These are phyloP conservation scores for Cynoglossus semilaevis DNA, from an alignment of 2,113 vertebrate genomes.

Conservation along the genomic window DNA sequence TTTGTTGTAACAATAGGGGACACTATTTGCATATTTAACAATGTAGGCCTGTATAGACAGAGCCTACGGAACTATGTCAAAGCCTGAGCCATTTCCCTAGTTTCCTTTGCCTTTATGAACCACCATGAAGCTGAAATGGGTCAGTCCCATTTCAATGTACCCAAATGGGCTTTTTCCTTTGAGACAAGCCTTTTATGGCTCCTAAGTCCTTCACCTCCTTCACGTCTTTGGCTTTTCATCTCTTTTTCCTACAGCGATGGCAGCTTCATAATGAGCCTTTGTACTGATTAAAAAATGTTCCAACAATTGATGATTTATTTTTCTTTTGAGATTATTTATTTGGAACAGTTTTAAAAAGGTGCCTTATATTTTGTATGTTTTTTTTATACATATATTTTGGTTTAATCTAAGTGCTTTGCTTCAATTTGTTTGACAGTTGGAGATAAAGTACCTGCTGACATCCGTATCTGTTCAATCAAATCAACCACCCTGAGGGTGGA, in stretches of 20 bases:
- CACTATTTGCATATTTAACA: slow-evolving; percentile 48
- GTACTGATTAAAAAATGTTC: no score
- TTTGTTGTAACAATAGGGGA: slow-evolving; percentile 35
- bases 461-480: slow-evolving; percentile 95
- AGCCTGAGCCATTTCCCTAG: slow-evolving; percentile 58
- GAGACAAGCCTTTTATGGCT: slow-evolving; percentile 70
- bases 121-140: slow-evolving; percentile 66
- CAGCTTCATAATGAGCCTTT: slow-evolving; percentile 34
- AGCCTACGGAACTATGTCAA: slow-evolving; percentile 45
- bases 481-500: slow-evolving; percentile 96
- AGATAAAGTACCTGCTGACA: slow-evolving; percentile 98
- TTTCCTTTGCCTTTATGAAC: slow-evolving; percentile 61
- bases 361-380: not conserved
- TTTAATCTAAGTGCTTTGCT: not conserved
- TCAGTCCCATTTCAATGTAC: slow-evolving; percentile 57
- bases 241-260: slow-evolving; percentile 30
- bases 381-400: not conserved
- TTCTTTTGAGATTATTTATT: no score
- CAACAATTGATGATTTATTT: slow-evolving; percentile 44
- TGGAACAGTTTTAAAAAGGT: not conserved
- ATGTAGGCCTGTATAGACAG: slow-evolving; percentile 39
- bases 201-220: slow-evolving; percentile 60
- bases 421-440: slow-evolving; percentile 80
- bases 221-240: slow-evolving; percentile 42
- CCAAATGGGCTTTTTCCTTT: slow-evolving; percentile 69